These are phyloP conservation scores for Sphaerophoria taeniata DNA, from an alignment of 2,888 invertebrate species.

Conservation along the genomic window DNA sequence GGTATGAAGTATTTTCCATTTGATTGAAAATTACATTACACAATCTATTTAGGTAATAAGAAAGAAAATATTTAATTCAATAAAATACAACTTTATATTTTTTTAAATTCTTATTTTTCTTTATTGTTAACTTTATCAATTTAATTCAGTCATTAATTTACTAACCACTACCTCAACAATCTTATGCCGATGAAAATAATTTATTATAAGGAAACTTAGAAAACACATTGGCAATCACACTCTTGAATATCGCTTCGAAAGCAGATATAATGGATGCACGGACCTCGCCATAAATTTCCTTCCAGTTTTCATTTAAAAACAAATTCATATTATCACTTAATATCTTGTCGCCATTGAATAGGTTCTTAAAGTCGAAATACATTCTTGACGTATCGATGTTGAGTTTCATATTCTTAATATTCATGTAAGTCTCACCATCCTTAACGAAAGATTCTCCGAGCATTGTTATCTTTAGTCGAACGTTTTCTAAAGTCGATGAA, in stretches of 20 bases:
- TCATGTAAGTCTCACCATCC: constrained; percentile 73
- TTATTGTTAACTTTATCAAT: too few species aligned
- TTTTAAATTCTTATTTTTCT: too few species aligned
- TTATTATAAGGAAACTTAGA: constrained; percentile 8
- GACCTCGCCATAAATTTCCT: constrained; percentile 79
- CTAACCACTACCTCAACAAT: too few species aligned
- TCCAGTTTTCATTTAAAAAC: constrained; percentile 82
- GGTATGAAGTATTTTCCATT: too few species aligned
- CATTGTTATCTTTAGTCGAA: constrained; percentile 64
- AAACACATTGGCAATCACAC: background rate
- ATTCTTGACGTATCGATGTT: constrained; percentile 69
- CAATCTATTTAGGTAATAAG: too few species aligned
- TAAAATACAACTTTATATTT: too few species aligned
- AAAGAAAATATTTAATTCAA: too few species aligned
- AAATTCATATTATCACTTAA: constrained; percentile 81
- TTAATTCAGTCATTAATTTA: too few species aligned
- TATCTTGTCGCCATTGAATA: constrained; percentile 82
- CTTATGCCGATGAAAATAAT: background rate
- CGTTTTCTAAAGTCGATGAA: constrained; percentile 57
- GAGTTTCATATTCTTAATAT: constrained; percentile 66
- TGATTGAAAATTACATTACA: too few species aligned
- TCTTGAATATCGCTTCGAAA: constrained; percentile 72
- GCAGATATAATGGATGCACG: constrained; percentile 78
- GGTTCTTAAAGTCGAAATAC: constrained; percentile 79
- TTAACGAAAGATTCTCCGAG: constrained; percentile 66